Evolutionary conservation across 2,888 invertebrate genomes (phyloP), one percentile per base, ranked within the genome.

Genomic region (Dasypogon diadema): DNA sequence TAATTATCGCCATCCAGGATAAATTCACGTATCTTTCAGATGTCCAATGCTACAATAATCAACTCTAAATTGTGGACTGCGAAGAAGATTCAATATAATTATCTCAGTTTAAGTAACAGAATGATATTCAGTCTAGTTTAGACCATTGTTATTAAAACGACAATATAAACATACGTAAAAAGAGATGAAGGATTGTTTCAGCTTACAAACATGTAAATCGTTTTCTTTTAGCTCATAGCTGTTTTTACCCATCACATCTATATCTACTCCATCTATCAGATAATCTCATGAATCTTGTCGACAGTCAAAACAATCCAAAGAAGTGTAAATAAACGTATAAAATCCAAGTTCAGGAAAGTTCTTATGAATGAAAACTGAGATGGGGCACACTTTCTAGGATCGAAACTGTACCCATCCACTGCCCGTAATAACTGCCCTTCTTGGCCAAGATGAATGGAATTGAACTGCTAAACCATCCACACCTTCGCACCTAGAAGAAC

Each of bases 401-500:
- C 26, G 24, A 58, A 42, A 74, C 12, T 14, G 14, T 26, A 74
- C 37, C 14, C 37, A n/a, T 21, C 2, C 24, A n/a, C 16, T n/a
- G n/a, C n/a, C n/a, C n/a, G n/a, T n/a, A 26, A 24, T 14, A 46
- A 26, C 54, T 18, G 51, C 6, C 37, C 37, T 56, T 34, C 56
- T 22, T 18, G 72, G 30, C 30, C 16, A 42, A 46, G 30, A 58
- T 74, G 73, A 73, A 73, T 73, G 56, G 42, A 56, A n/a, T 3
- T 21, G 21, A 73, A 14, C 37, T 42, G 56, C 6, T 14, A 24
- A 26, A 10, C 46, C n/a, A 65, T 76, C 76, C 68, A 77, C 76
- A 76, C 75, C 76, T 77, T 75, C 63, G 73, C 77, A 76, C 76
- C 76, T 77, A 70, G 68, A 58, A 68, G 58, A 60, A 56, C 65